Evolutionary conservation across 1,140 invertebrate species (phyloP).

Genomic region (Pseudomyrmex sp.): DNA sequence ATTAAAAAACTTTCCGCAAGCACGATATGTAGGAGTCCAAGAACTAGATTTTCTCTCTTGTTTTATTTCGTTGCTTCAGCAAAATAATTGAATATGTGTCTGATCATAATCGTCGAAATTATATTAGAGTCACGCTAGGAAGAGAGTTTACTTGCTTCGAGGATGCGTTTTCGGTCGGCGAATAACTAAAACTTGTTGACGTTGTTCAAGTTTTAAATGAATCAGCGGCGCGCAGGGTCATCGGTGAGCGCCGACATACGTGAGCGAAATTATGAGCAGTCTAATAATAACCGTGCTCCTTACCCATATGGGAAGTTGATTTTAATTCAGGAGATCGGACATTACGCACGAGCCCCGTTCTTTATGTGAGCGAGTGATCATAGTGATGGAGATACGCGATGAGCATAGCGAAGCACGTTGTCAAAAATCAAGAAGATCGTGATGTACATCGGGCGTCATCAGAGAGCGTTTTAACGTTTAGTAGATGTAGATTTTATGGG

Average conservation of each 20-base stretch:
- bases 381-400: constrained; percentile 60
- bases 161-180: constrained; percentile 16
- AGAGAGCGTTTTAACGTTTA: constrained; percentile 1
- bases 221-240: constrained; percentile 44
- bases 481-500: background rate
- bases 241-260: constrained; percentile 71
- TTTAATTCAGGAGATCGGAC: constrained; percentile 72
- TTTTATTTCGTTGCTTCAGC: no score
- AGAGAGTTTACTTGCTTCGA: background rate
- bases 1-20: background rate
- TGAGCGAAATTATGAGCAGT: constrained; percentile 78
- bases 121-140: background rate
- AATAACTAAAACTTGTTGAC: constrained; percentile 14
- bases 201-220: constrained; percentile 39
- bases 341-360: constrained; percentile 48
- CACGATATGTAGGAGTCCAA: no score
- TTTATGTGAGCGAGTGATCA: constrained; percentile 69
- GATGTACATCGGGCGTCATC: background rate
- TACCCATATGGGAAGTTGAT: constrained; percentile 73
- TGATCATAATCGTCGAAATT: background rate
- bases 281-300: constrained; percentile 80
- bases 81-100: no score
- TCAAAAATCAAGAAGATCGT: constrained; percentile 14
- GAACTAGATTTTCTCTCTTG: no score
- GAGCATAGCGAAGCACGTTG: constrained; percentile 26